phyloP scores from a whole-genome alignment of 1,140 invertebrate species.

The Apis mellifera region DNA sequence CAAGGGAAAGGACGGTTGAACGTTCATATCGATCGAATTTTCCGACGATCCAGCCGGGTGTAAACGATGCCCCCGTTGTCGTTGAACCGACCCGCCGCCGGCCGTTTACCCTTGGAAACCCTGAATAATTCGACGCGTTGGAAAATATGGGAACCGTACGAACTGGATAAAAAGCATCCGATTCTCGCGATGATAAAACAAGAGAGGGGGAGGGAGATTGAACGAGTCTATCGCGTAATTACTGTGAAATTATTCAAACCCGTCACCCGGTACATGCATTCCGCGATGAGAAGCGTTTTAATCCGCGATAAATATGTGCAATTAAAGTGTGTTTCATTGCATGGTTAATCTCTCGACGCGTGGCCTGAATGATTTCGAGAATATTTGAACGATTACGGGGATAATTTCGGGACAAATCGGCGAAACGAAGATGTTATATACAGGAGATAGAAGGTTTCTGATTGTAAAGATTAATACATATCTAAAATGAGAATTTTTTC shows the following conservation, averaged over 20 bases:
- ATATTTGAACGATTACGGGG: conserved; percentile 10
- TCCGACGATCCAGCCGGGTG: neutral
- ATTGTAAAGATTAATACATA: too few relatives aligned
- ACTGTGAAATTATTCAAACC: conserved; percentile 28
- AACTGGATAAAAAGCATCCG: conserved; percentile 2
- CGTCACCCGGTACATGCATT: neutral
- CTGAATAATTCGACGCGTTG: conserved; percentile 2
- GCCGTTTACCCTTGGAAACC: neutral
- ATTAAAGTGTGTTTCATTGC: neutral
- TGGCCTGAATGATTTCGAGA: neutral
- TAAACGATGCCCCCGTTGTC: neutral
- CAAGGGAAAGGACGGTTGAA: neutral
- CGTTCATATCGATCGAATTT: conserved; percentile 8
- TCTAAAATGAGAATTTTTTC: too few relatives aligned
- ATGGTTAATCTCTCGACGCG: neutral
- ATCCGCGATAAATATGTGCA: conserved; percentile 21
- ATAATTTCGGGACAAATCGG: neutral
- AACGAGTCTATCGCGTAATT: neutral
- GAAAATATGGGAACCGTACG: neutral
- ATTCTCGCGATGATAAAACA: neutral
- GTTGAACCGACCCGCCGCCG: neutral
- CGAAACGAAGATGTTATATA: neutral
- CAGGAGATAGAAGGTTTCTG: too few relatives aligned
- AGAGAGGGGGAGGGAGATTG: neutral
- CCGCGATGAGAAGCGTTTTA: neutral